Evolutionary conservation across 2,113 vertebrate genomes (phyloP).

Genomic region (Melierax canorus): DNA sequence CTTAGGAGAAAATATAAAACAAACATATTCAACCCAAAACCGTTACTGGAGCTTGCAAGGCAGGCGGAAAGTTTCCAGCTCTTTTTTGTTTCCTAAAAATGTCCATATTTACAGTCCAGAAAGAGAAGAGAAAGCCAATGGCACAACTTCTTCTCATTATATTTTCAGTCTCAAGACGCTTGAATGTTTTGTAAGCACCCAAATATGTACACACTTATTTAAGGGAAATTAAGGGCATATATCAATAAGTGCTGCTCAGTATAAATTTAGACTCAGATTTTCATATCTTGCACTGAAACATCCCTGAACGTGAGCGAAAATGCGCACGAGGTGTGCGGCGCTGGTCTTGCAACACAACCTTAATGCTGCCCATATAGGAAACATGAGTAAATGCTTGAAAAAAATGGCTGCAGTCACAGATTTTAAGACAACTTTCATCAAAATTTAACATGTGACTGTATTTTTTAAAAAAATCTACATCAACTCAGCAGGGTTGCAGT

Average conservation of each 20-base stretch:
- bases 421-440: neutral
- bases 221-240: neutral
- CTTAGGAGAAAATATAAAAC: neutral
- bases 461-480: neutral
- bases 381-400: neutral
- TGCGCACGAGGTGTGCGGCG: accelerated
- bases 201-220: too few species aligned
- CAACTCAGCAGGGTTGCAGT: too few species aligned
- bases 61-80: too few species aligned
- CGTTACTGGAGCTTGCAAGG: accelerated
- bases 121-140: neutral
- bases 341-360: too few species aligned
- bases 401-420: too few species aligned
- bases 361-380: neutral
- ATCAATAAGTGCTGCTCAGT: neutral
- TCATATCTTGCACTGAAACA: neutral
- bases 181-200: neutral
- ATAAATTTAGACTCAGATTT: neutral
- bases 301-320: neutral
- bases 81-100: neutral
- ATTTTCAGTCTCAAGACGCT: neutral
- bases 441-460: neutral
- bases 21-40: too few species aligned
- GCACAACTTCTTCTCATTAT: neutral
- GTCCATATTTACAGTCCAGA: neutral